Conservation (phyloP, 2,888 invertebrate genomes). For the Zhuqinia jingwanae region DNA sequence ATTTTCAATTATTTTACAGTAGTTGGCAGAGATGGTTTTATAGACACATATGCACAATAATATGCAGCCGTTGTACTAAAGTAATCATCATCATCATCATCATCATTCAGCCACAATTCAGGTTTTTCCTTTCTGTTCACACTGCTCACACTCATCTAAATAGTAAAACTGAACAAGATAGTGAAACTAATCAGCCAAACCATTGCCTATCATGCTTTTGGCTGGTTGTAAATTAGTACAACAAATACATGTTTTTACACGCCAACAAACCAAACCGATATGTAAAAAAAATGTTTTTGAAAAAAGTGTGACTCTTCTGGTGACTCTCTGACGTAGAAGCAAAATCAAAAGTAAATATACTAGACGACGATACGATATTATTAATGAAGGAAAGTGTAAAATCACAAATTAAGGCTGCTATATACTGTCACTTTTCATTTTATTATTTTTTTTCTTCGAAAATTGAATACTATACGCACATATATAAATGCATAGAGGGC, state of each 20-base stretch:
- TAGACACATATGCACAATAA: background rate
- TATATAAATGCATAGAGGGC: background rate
- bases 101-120: too few species aligned
- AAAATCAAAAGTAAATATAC: background rate
- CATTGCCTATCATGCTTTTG: constrained; percentile 22
- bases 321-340: background rate
- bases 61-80: background rate
- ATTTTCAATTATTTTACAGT: constrained; percentile 17
- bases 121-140: constrained; percentile 5
- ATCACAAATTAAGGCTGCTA: constrained; percentile 61
- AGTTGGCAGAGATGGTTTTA: background rate
- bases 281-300: background rate
- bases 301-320: too few species aligned
- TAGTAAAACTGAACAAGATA: constrained; percentile 16
- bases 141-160: constrained; percentile 16
- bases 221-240: constrained; percentile 34
- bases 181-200: constrained; percentile 48
- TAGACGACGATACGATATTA: too few species aligned
- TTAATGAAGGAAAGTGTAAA: constrained; percentile 60
- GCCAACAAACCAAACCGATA: background rate
- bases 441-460: too few species aligned
- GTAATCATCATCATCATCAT: too few species aligned
- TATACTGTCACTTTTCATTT: constrained; percentile 65
- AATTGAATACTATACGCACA: too few species aligned
- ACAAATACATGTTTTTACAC: constrained; percentile 8